Percentiles rank a stretch among this genome's conserved stretches.
These are phyloP conservation scores for Neoarius graeffei DNA, from an alignment of 2,113 vertebrate genomes.

Conservation along the genomic window DNA sequence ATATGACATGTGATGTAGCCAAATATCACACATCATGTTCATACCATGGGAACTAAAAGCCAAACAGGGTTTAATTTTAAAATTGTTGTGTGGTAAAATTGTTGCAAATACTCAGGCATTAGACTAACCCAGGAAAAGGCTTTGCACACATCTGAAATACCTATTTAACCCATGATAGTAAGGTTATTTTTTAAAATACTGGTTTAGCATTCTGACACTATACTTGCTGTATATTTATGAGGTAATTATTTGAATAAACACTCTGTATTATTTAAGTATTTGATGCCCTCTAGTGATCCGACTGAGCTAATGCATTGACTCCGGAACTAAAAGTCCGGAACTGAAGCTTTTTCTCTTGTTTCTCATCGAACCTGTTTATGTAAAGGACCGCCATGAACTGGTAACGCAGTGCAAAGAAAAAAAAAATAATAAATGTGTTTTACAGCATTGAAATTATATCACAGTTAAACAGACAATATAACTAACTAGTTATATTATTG, in stretches of 20 bases:
- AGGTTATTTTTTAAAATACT: not conserved
- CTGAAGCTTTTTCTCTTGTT: slow-evolving; percentile 4
- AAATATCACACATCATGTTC: no score
- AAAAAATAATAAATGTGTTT: not conserved
- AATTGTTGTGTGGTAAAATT: no score
- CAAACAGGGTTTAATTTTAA: no score
- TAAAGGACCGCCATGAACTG: not conserved
- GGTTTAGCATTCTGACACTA: not conserved
- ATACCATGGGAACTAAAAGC: no score
- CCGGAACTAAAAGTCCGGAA: slow-evolving; percentile 42
- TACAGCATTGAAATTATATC: not conserved
- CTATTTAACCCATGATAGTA: not conserved
- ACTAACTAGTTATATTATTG: not conserved
- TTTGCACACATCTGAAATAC: not conserved
- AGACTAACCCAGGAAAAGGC: not conserved
- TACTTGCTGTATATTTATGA: not conserved
- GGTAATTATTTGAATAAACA: not conserved
- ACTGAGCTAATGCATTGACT: not conserved
- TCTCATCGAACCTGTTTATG: slow-evolving; percentile 21
- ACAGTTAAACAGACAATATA: not conserved
- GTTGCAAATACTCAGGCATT: not conserved
- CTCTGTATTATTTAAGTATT: not conserved
- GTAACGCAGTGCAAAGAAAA: not conserved
- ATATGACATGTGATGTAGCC: not conserved
- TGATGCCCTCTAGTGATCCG: slow-evolving; percentile 35